Evolutionary conservation across 1,140 invertebrate species (phyloP).

Genomic region (Drosophila fuyamai): DNA sequence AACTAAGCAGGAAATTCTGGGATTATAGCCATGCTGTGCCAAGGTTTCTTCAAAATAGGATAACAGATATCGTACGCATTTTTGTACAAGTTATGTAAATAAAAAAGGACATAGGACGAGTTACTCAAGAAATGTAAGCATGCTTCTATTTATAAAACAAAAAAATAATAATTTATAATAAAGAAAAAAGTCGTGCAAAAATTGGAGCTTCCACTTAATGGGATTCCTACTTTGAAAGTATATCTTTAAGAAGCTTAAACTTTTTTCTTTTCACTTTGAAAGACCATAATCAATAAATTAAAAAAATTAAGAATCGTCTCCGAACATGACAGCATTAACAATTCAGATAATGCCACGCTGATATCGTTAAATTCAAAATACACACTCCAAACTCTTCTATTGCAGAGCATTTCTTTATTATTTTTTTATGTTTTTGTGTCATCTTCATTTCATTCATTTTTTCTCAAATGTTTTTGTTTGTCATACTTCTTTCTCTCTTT

Average conservation of each 20-base stretch:
- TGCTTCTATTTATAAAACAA: constrained; percentile 1
- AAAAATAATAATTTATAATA: not conserved
- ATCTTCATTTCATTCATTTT: constrained; percentile 50
- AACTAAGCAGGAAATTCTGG: constrained; percentile 64
- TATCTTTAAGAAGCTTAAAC: not conserved
- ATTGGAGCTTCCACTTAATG: too few relatives aligned
- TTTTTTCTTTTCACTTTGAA: too few relatives aligned
- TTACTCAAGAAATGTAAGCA: not conserved
- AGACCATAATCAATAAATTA: too few relatives aligned
- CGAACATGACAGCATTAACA: too few relatives aligned
- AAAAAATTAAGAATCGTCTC: too few relatives aligned
- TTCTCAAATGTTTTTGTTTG: constrained; percentile 38
- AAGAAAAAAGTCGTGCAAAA: not conserved
- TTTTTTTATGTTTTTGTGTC: constrained; percentile 61
- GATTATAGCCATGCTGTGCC: constrained; percentile 61
- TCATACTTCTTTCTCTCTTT: constrained; percentile 44
- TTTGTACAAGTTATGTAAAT: constrained; percentile 23
- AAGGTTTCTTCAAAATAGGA: constrained; percentile 60
- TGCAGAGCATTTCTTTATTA: constrained; percentile 84
- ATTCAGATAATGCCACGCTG: not conserved
- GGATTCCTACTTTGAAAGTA: not conserved
- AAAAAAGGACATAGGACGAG: not conserved
- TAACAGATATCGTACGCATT: constrained; percentile 5
- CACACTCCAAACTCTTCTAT: constrained; percentile 52
- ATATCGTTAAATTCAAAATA: not conserved